phyloP scores from a whole-genome alignment of 2,797 vertebrate genomes.

The Margarornis squamiger region DNA sequence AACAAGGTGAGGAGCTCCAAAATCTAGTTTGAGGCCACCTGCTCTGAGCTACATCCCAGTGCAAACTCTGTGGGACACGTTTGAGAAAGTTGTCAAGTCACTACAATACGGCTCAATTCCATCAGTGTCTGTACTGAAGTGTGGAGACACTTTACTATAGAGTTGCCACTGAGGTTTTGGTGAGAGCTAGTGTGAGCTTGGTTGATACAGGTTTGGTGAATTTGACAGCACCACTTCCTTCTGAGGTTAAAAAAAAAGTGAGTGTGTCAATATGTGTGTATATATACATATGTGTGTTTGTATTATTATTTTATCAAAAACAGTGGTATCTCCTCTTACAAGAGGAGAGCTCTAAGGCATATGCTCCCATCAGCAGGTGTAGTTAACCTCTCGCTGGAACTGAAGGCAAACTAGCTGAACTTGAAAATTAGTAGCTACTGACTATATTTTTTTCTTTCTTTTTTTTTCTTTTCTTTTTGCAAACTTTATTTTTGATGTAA shows the following conservation, averaged over 20 bases:
- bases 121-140: not conserved
- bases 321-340: not conserved
- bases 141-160: not conserved
- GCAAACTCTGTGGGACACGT: not conserved
- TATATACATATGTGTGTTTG: not conserved
- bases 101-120: not conserved
- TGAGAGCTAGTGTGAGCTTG: not conserved
- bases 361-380: not conserved
- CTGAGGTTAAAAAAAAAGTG: not conserved
- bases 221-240: not conserved
- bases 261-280: fast-evolving
- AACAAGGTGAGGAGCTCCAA: constrained; percentile 86
- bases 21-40: not conserved
- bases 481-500: not conserved
- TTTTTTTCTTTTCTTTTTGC: not conserved
- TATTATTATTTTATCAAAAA: not conserved
- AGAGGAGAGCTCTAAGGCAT: not conserved
- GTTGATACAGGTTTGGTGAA: not conserved
- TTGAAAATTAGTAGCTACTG: not conserved
- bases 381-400: not conserved
- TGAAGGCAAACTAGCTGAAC: not conserved
- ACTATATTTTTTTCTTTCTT: not conserved
- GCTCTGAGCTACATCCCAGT: not conserved
- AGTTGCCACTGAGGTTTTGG: not conserved
- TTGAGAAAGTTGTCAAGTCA: not conserved